Percentiles rank a stretch among this genome's conserved stretches.
These are phyloP conservation scores for Umimayanthus chanpuru DNA, from an alignment of 92 coral and sea anemone genomes.

Conservation along the genomic window DNA sequence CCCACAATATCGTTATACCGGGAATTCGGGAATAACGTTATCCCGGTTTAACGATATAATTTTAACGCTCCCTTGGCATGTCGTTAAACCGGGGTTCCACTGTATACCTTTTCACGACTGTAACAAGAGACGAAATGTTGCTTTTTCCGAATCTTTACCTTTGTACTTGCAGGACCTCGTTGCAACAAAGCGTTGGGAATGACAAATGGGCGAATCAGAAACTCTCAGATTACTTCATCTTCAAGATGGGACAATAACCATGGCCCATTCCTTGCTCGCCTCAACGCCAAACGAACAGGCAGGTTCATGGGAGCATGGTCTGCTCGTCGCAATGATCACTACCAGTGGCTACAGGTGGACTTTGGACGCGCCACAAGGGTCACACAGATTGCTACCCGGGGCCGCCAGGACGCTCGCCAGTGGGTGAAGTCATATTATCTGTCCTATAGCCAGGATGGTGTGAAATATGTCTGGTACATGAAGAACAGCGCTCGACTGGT, in stretches of 20 bases:
- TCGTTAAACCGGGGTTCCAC: too few relatives aligned
- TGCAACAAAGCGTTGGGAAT: conserved; percentile 64
- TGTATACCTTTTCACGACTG: background rate
- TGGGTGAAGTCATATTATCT: conserved; percentile 47
- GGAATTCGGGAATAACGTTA: too few relatives aligned
- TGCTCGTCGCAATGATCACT: conserved; percentile 54
- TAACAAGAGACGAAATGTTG: background rate
- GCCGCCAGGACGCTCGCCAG: conserved; percentile 38
- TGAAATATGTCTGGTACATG: conserved; percentile 45
- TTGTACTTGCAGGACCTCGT: conserved; percentile 51
- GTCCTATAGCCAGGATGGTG: conserved; percentile 56
- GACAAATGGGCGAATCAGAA: conserved; percentile 57
- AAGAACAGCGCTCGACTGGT: conserved; percentile 37
- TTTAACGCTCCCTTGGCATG: background rate
- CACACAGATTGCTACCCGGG: conserved; percentile 46
- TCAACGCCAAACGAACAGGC: conserved; percentile 56
- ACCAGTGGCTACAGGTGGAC: conserved; percentile 62
- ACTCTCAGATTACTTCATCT: conserved; percentile 61
- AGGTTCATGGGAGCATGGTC: conserved; percentile 63
- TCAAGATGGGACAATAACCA: conserved; percentile 53
- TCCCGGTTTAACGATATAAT: too few relatives aligned
- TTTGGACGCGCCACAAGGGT: conserved; percentile 60
- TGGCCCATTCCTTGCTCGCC: conserved; percentile 61
- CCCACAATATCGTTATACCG: too few relatives aligned
- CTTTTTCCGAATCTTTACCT: background rate